Evolutionary conservation across 2,888 invertebrate species (phyloP).

Genomic region (Pyrrhia umbra): DNA sequence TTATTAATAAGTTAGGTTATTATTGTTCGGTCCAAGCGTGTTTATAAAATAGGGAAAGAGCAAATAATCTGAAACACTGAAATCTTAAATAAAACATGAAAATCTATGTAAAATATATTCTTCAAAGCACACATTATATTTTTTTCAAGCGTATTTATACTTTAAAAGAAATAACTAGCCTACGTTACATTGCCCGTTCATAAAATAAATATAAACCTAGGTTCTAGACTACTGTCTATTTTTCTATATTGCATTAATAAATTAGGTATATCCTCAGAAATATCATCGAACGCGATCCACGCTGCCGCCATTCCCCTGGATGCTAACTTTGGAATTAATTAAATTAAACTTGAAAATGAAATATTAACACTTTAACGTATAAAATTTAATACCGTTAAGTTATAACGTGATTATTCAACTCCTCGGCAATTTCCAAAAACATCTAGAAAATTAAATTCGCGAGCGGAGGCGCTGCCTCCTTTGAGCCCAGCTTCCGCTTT

Average conservation of each 20-base stretch:
- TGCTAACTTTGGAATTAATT: conserved; percentile 89
- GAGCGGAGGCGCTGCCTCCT: conserved; percentile 82
- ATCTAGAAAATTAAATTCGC: conserved; percentile 89
- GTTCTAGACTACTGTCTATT: no score
- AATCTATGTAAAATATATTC: no score
- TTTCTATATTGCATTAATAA: conserved; percentile 14
- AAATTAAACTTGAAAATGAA: conserved; percentile 90
- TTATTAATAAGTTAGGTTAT: no score
- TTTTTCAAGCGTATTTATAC: no score
- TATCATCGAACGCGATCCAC: conserved; percentile 68
- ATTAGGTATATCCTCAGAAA: conserved; percentile 68
- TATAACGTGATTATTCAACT: conserved; percentile 90
- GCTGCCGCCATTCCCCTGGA: conserved; percentile 69
- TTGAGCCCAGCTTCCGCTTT: conserved; percentile 84
- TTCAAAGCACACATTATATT: no score
- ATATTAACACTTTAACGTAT: conserved; percentile 90
- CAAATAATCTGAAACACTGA: no score
- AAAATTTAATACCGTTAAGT: conserved; percentile 90
- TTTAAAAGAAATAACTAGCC: no score
- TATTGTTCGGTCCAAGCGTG: no score
- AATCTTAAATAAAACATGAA: no score
- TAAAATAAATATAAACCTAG: not conserved
- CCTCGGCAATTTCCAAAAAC: conserved; percentile 88
- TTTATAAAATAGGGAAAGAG: no score
- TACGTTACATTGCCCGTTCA: no score